phyloP scores from a whole-genome alignment of 2,888 invertebrate genomes.

The Eremobia ochroleuca region DNA sequence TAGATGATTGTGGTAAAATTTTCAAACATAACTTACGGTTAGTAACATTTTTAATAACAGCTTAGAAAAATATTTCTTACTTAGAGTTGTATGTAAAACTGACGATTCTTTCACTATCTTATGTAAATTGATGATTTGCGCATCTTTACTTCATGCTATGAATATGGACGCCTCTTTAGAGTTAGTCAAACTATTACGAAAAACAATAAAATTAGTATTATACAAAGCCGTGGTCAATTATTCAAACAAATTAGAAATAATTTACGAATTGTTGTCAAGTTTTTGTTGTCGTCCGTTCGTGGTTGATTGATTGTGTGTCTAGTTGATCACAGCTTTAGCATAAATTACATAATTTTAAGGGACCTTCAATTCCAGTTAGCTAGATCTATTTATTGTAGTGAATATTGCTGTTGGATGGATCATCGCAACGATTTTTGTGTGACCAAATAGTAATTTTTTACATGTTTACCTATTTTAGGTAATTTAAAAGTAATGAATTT shows the following conservation, averaged over 20 bases:
- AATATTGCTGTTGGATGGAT: slow-evolving; percentile 87
- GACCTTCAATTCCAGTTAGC: slow-evolving; percentile 91
- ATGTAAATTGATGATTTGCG: slow-evolving; percentile 89
- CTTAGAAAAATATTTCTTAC: slow-evolving; percentile 81
- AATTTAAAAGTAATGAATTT: slow-evolving; percentile 81
- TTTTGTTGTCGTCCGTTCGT: slow-evolving; percentile 57
- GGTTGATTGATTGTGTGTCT: slow-evolving; percentile 73
- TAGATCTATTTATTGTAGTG: slow-evolving; percentile 90
- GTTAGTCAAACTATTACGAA: slow-evolving; percentile 87
- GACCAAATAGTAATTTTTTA: slow-evolving; percentile 90
- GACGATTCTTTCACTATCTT: slow-evolving; percentile 84
- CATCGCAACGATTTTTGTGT: slow-evolving; percentile 83
- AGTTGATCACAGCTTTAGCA: slow-evolving; percentile 88
- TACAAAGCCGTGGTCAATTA: slow-evolving; percentile 88
- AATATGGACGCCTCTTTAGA: slow-evolving; percentile 90
- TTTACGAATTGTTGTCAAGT: slow-evolving; percentile 68
- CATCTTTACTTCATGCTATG: slow-evolving; percentile 88
- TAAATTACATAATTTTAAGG: slow-evolving; percentile 90
- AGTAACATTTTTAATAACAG: slow-evolving; percentile 79
- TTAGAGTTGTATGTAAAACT: slow-evolving; percentile 84
- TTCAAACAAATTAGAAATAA: slow-evolving; percentile 71
- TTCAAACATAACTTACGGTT: slow-evolving; percentile 81
- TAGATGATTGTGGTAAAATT: slow-evolving; percentile 82
- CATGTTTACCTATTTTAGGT: slow-evolving; percentile 86
- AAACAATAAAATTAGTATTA: slow-evolving; percentile 89